phyloP scores from a whole-genome alignment of 2,113 vertebrate genomes.

The Myanophis thanlyinensis region DNA sequence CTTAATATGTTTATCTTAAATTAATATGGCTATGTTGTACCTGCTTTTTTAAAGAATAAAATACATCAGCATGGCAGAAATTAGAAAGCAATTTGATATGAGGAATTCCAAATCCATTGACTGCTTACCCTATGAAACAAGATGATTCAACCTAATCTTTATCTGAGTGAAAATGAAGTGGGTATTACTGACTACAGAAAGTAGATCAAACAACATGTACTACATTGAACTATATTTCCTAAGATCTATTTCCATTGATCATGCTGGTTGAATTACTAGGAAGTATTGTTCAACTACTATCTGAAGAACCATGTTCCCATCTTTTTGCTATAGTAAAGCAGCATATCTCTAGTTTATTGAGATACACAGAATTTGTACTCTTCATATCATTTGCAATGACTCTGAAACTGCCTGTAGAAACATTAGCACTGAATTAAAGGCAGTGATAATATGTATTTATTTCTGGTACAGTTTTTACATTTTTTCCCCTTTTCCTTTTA shows the following conservation, averaged over 20 bases:
- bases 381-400: not conserved
- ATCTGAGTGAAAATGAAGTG: not conserved
- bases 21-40: not conserved
- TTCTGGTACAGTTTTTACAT: not conserved
- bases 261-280: not conserved
- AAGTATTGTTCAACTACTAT: not conserved
- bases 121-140: not conserved
- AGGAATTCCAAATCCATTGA: not conserved
- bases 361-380: not conserved
- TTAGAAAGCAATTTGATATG: not conserved
- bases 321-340: not conserved
- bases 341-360: not conserved
- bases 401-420: not conserved
- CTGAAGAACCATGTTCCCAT: not conserved
- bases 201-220: not conserved
- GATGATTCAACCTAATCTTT: not conserved
- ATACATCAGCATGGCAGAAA: not conserved
- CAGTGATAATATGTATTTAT: not conserved
- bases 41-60: not conserved
- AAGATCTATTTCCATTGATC: not conserved
- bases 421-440: rapidly evolving
- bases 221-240: not conserved
- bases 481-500: not conserved
- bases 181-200: not conserved
- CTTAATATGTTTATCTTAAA: not conserved